Evolutionary conservation across 1,140 invertebrate genomes (phyloP), one percentile per base, ranked within the genome.

Genomic region (Teleogryllus occipitalis): DNA sequence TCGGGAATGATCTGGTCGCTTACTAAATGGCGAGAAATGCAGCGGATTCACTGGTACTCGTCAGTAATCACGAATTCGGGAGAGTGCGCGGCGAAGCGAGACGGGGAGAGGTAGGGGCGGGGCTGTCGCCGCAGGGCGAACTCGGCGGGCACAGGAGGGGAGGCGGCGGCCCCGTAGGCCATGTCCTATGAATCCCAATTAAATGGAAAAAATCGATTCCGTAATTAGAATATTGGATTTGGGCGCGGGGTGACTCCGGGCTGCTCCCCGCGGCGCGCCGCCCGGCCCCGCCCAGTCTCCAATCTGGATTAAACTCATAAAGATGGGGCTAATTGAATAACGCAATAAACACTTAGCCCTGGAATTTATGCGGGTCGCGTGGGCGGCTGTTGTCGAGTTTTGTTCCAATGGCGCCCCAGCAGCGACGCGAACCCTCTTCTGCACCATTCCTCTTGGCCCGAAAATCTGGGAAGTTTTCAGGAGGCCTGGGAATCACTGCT

Each of bases 301-400:
- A 65, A 65, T 65, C 54, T 65, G 54, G 54, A 65, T 65, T 65
- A 65, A 65, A 65, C 54, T 65, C 54, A 65, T 65, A 65, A 65
- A 65, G 54, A 65, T 65, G 54, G 54, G 7, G 7, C 54, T 65
- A 65, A 65, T 18, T 14, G 54, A 65, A 65, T 65, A 65, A 65
- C 18, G 54, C 54, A 65, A 65, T 65, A 65, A 65, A 65, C 54
- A 65, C 54, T 65, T 65, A 65, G 18, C 54, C 54, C 54, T 65
- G 10, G 10, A 65, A 65, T 65, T 14, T 65, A 65, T 65, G 54
- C 54, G 10, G 18, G 10, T 65, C 10, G 7, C 18, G 54, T 65
- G 18, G 10, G 54, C 54, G 18, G 10, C 54, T 14, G 54, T 18
- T 65, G 54, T 65, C 54, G 54, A 14, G 18, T 65, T 65, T 65